Percentiles rank a stretch among this genome's conserved stretches.
Evolutionary conservation across 1,140 invertebrate species (phyloP).

Genomic region (Halesus radiatus): DNA sequence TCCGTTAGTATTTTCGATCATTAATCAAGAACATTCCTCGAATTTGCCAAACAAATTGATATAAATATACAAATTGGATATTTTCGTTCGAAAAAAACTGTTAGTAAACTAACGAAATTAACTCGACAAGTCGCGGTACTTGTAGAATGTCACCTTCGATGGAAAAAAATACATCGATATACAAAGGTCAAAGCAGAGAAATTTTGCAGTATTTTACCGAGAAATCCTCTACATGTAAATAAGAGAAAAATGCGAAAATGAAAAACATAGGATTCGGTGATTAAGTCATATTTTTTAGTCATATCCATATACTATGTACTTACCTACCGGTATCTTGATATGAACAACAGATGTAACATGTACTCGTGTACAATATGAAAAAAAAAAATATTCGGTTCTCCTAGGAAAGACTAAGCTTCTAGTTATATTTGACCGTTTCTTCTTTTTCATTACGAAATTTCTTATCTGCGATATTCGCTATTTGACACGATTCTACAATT

Average conservation of each 20-base stretch:
- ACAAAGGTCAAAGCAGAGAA: not conserved
- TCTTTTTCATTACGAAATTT: too few species aligned
- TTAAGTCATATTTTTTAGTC: not conserved
- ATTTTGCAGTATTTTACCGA: not conserved
- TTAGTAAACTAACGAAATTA: not conserved
- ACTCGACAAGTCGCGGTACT: not conserved
- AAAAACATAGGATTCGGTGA: not conserved
- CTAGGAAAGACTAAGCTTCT: too few species aligned
- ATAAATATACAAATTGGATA: constrained; percentile 8
- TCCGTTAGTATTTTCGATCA: not conserved
- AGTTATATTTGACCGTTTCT: too few species aligned
- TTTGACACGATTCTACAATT: too few species aligned
- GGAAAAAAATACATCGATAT: not conserved
- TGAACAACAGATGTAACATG: too few species aligned
- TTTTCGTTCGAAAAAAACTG: not conserved
- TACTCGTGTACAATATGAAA: too few species aligned
- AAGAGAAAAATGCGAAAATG: not conserved
- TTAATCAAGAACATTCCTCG: not conserved
- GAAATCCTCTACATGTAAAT: not conserved
- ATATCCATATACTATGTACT: too few species aligned
- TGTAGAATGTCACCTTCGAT: not conserved
- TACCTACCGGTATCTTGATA: too few species aligned
- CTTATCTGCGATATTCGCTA: too few species aligned
- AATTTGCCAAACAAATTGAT: not conserved
- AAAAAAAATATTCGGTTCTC: too few species aligned